phyloP scores from a whole-genome alignment of 2,797 vertebrate genomes.

The Argentina silus region DNA sequence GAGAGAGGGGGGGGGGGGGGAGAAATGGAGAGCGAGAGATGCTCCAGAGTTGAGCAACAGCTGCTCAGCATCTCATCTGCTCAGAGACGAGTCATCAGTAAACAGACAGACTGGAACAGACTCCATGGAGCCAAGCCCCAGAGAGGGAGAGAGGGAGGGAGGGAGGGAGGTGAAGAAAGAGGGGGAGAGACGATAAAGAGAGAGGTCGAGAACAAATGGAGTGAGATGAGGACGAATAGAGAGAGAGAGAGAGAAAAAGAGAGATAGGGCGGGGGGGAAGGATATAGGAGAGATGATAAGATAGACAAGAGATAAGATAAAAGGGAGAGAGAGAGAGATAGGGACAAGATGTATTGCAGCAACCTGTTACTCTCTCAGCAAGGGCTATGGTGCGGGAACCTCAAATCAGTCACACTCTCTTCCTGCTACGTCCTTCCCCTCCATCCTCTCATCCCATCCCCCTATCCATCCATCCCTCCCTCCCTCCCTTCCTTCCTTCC shows the following conservation, averaged over 20 bases:
- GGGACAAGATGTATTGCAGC: not conserved
- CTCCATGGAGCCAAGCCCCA: conserved; percentile 69
- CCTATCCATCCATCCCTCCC: conserved; percentile 49
- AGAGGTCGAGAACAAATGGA: conserved; percentile 6
- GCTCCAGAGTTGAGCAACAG: conserved; percentile 70
- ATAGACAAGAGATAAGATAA: not conserved
- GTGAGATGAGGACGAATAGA: conserved; percentile 13
- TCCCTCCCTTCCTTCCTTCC: conserved; percentile 31
- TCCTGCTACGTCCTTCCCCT: conserved; percentile 20
- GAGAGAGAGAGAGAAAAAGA: conserved; percentile 23
- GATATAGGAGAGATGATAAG: not conserved
- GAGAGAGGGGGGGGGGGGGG: not conserved
- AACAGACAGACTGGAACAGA: conserved; percentile 78
- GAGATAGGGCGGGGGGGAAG: not conserved
- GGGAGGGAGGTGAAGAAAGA: conserved; percentile 11
- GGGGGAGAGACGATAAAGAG: conserved; percentile 20
- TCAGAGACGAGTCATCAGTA: conserved; percentile 76
- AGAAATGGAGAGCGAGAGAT: conserved; percentile 21
- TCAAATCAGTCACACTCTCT: conserved; percentile 43
- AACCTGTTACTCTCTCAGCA: conserved; percentile 52
- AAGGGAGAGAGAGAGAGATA: not conserved
- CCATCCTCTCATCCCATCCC: conserved; percentile 40
- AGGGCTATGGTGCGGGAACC: conserved; percentile 41
- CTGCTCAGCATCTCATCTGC: conserved; percentile 83
- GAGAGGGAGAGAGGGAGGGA: conserved; percentile 10